Evolutionary conservation across 2,888 invertebrate genomes (phyloP), one percentile per base, ranked within the genome.

Genomic region (Caenorhabditis sp.): DNA sequence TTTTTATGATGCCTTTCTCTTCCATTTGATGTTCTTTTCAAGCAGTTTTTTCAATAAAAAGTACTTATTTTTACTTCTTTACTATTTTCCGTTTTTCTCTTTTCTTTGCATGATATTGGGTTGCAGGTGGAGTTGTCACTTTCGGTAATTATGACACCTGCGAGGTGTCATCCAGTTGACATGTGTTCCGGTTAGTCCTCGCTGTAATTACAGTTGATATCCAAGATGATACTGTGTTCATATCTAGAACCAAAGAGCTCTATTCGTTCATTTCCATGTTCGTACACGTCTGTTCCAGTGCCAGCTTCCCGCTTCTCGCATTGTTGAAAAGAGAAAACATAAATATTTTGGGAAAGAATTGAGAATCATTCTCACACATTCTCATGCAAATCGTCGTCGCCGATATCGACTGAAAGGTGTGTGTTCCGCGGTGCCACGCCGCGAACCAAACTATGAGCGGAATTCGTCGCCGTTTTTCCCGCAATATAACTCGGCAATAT

Each of bases 401-500:
- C 47, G 47, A 47, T 18, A n/a, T 18, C 47, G 18, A 47, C 47
- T 2, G 40, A 2, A 20, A 18, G 47, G 47, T 47, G 47, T 40
- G 40, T 47, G 47, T 47, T 47, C 18, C 3, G 18, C 6, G 3
- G 40, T 40, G 40, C 40, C 40, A 40, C 40, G 40, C n/a, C n/a
- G n/a, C n/a, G n/a, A n/a, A n/a, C 40, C 11, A 40, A 40, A 15
- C 15, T 13, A 13, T 13, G 8, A 13, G 2, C 40, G 40, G 40
- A 40, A 40, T 40, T 40, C 40, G 24, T 22, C 24, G 24, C 11
- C 51, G 5, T 18, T 26, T 9, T 51, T 51, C 5, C 24, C 26
- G 24, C 51, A 51, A 51, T 58, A 37, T n/a, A 4, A 35, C 32
- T 20, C 44, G 40, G 65, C 74, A 74, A 74, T 76, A 76, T 76